Evolutionary conservation across 2,888 invertebrate species (phyloP).

Genomic region (Drosophila paranaensis): DNA sequence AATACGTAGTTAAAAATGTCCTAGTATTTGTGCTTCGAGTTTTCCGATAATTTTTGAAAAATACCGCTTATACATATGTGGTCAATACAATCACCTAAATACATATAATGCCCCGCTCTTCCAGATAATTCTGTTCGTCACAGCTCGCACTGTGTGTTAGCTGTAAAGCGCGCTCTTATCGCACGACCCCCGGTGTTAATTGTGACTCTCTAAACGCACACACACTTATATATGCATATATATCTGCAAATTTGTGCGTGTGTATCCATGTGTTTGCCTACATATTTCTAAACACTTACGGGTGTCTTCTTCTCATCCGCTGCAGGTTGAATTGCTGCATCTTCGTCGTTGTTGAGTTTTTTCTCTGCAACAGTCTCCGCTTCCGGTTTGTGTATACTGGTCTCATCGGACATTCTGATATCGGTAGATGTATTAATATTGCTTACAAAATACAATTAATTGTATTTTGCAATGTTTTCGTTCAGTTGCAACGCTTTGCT

Average conservation of each 20-base stretch:
- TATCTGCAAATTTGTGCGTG: background rate
- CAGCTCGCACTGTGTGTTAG: slow-evolving; percentile 10
- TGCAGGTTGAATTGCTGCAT: slow-evolving; percentile 39
- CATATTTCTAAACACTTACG: slow-evolving; percentile 67
- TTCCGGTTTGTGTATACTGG: slow-evolving; percentile 67
- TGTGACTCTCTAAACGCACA: slow-evolving; percentile 45
- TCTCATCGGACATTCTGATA: slow-evolving; percentile 76
- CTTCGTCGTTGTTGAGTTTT: slow-evolving; percentile 45
- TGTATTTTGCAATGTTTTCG: slow-evolving; percentile 60
- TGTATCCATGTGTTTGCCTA: slow-evolving; percentile 5
- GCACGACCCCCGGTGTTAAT: slow-evolving; percentile 76
- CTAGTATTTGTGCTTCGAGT: background rate
- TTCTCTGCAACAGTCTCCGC: slow-evolving; percentile 45
- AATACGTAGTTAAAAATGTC: background rate
- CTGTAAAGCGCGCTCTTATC: slow-evolving; percentile 63
- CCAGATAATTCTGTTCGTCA: slow-evolving; percentile 47
- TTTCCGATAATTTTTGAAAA: slow-evolving; percentile 60
- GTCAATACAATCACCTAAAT: slow-evolving; percentile 13
- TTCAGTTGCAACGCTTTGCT: slow-evolving; percentile 47
- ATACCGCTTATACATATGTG: slow-evolving; percentile 36
- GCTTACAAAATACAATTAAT: slow-evolving; percentile 48
- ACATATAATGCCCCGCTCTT: slow-evolving; percentile 32
- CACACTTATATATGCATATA: background rate
- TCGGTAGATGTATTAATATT: slow-evolving; percentile 29
- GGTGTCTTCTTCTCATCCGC: slow-evolving; percentile 79